phyloP scores from a whole-genome alignment of 2,113 vertebrate species.

The Daubentonia madagascariensis region DNA sequence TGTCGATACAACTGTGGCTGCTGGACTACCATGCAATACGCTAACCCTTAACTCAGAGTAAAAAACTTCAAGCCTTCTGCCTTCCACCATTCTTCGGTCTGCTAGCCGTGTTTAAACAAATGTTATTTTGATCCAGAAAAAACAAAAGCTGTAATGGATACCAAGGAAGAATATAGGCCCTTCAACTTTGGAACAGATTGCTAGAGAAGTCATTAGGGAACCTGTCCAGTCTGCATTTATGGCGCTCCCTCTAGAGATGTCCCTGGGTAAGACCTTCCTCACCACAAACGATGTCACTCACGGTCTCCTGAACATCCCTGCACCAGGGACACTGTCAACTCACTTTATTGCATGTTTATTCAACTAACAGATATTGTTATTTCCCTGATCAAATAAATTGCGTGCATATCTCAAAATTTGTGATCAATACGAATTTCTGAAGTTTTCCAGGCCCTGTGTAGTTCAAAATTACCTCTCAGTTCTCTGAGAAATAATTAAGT shows the following conservation, averaged over 20 bases:
- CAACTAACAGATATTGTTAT: neutral
- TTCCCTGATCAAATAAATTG: neutral
- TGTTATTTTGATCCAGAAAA: neutral
- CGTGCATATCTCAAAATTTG: neutral
- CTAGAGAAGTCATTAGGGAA: neutral
- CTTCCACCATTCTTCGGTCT: neutral
- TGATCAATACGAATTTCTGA: neutral
- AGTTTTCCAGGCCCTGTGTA: neutral
- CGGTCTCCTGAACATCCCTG: fast-evolving
- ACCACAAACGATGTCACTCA: fast-evolving
- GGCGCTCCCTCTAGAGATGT: fast-evolving
- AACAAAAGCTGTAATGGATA: neutral
- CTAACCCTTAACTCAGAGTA: neutral
- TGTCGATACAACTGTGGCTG: fast-evolving
- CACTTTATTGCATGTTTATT: neutral
- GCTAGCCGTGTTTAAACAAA: neutral
- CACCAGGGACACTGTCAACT: neutral
- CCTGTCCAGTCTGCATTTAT: too few relatives aligned
- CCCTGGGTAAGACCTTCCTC: too few relatives aligned
- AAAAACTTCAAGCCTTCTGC: neutral
- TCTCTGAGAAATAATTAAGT: neutral
- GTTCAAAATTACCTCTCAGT: neutral
- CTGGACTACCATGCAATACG: fast-evolving
- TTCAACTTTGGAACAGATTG: neutral
- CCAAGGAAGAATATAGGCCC: neutral